Conservation (phyloP, 2,888 invertebrate genomes). For the Electrophaes corylata region DNA sequence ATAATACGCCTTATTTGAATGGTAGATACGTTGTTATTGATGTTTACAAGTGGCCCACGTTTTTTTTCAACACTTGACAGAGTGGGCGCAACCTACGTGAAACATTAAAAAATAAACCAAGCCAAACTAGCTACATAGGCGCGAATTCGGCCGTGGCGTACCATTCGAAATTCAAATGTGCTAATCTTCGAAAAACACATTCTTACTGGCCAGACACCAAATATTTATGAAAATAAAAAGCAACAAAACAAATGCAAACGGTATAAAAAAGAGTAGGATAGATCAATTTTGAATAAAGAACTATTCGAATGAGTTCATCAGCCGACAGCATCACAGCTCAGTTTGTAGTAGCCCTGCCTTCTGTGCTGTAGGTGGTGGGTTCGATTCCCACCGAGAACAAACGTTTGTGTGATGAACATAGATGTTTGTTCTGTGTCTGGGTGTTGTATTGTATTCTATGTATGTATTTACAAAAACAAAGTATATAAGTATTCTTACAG, state of each 20-base stretch:
- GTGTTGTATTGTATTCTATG: too few relatives aligned
- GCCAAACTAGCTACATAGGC: conserved; percentile 54
- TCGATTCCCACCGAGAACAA: too few relatives aligned
- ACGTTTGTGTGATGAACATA: too few relatives aligned
- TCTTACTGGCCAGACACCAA: neutral
- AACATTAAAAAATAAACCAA: conserved; percentile 60
- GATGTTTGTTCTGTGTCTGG: too few relatives aligned
- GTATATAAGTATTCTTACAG: too few relatives aligned
- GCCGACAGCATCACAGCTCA: too few relatives aligned
- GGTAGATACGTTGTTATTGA: conserved; percentile 42
- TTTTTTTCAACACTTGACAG: conserved; percentile 61
- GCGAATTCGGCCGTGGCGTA: conserved; percentile 55
- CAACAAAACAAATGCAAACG: neutral
- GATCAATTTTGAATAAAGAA: neutral
- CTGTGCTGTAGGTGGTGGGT: too few relatives aligned
- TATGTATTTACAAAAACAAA: too few relatives aligned
- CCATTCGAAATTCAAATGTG: conserved; percentile 42
- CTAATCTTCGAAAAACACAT: neutral
- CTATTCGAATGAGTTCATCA: too few relatives aligned
- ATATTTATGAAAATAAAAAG: neutral
- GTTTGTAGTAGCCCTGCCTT: too few relatives aligned
- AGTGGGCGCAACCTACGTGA: conserved; percentile 73
- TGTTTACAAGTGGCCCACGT: conserved; percentile 67
- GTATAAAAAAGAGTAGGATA: neutral
- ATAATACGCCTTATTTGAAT: conserved; percentile 39